Evolutionary conservation across 2,113 vertebrate species (phyloP), one percentile per base, ranked within the genome.

Genomic region (Hydrochoerus hydrochaeris): DNA sequence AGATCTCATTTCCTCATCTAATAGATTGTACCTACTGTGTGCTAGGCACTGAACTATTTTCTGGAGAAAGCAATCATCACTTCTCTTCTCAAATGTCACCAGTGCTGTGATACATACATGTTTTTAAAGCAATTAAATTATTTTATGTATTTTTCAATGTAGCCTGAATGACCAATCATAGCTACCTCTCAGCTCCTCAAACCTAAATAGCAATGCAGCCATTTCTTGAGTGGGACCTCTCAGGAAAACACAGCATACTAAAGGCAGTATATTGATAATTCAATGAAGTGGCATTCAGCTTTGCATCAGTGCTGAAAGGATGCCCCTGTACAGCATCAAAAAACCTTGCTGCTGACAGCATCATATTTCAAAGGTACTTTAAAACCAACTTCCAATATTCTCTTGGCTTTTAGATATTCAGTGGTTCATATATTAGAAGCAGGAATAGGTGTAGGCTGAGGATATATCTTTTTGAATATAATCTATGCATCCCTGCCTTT

Each of bases 101-200:
- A 89, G 30, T 44, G 12, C 38, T 95, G 57, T 92, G 86, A 65
- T 77, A 17, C 75, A 16, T 7, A 0, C 52, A 22, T 90, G 60
- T 94, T 97, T 97, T 92, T 75, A 77, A 96, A 94, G 88, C 92
- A 97, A 92, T 65, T 82, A 93, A 91, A 87, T 85, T 35, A 94
- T 82, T 95, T 93, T 69, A 75, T 75, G 95, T 97, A 84, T 90
- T 90, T 96, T 89, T 60, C 78, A 78, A 95, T 87, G 32, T 97
- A 97, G 82, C 85, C 52, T 93, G 92, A 97, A 97, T 96, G 73
- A 69, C 90, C 97, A 90, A 98, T 95, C 96, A 97, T n/a, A 89
- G 83, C 94, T 83, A 67, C 46, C 94, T 93, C 94, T 95, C 62
- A 90, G 83, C 11, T 96, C 62, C 90, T 96, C 65, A 96, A 95